Conservation (phyloP, 1,140 invertebrate species). For the Subanguina moxae region DNA sequence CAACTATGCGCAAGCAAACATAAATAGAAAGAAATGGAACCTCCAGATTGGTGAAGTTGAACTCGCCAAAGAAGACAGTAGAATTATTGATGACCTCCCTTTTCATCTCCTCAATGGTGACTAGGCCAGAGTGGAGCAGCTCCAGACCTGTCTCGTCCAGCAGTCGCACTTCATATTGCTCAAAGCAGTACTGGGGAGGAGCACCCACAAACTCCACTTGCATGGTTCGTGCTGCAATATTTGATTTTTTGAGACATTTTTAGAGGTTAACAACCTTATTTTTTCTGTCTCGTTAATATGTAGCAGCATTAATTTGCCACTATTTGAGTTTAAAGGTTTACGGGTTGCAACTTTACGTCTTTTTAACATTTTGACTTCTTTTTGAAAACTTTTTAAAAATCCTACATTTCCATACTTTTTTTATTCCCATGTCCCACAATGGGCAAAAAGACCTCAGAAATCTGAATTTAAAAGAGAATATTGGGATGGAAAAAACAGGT, state of each 20-base stretch:
- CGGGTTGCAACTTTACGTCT: too few species aligned
- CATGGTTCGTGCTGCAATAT: constrained; percentile 28
- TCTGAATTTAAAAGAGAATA: too few species aligned
- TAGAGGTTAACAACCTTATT: background rate
- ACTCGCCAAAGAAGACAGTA: constrained; percentile 48
- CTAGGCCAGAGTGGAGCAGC: constrained; percentile 37
- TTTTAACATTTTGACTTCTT: background rate
- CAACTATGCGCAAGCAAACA: background rate
- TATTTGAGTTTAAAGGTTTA: too few species aligned
- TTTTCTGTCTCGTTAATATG: too few species aligned
- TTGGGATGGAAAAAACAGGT: too few species aligned
- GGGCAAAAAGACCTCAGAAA: too few species aligned
- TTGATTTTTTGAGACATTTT: background rate
- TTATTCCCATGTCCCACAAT: too few species aligned
- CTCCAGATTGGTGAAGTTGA: constrained; percentile 55
- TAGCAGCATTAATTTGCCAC: too few species aligned
- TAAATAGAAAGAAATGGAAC: too few species aligned
- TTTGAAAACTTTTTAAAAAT: background rate
- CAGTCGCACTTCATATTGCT: constrained; percentile 56
- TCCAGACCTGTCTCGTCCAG: constrained; percentile 49
- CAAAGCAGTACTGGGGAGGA: constrained; percentile 57
- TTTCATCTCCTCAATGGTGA: constrained; percentile 39
- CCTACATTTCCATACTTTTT: too few species aligned
- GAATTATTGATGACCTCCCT: constrained; percentile 41
- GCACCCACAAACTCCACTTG: constrained; percentile 56